A percentile compares a stretch with the other conserved stretches of the same genome.
Evolutionary conservation across 2,113 vertebrate genomes (phyloP).

Genomic region (Camelus dromedarius): DNA sequence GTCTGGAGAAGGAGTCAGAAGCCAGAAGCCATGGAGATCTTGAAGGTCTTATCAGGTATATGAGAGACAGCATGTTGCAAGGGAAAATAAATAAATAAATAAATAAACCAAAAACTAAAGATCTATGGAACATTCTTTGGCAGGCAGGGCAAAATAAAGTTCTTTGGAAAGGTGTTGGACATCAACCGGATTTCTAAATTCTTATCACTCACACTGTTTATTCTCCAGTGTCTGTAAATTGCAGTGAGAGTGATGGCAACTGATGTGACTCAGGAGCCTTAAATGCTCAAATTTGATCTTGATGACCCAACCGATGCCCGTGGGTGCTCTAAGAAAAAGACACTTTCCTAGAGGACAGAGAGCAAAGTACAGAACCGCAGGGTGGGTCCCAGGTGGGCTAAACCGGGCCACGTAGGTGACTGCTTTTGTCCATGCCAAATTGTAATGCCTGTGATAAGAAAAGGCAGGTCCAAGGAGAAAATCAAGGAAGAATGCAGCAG

Average conservation of each 20-base stretch:
- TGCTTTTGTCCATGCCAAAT: neutral
- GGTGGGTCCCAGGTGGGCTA: neutral
- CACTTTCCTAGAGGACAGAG: neutral
- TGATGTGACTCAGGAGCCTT: neutral
- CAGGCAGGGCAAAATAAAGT: neutral
- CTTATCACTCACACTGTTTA: neutral
- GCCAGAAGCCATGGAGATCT: neutral
- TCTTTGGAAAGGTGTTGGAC: neutral
- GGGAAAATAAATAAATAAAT: neutral
- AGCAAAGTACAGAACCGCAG: neutral
- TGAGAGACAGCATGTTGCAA: neutral
- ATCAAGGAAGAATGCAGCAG: neutral
- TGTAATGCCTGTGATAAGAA: neutral
- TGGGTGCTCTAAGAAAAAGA: neutral
- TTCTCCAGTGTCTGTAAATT: neutral
- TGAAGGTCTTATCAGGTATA: accelerated
- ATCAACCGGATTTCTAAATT: neutral
- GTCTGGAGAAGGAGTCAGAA: neutral
- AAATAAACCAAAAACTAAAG: neutral
- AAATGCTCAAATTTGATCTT: neutral
- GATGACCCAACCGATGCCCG: neutral
- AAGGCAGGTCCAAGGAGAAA: neutral
- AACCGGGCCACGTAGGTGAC: neutral
- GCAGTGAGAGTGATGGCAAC: neutral
- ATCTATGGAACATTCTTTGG: neutral